These are phyloP conservation scores for Timema cristinae DNA, from an alignment of 2,888 invertebrate genomes.

Conservation along the genomic window DNA sequence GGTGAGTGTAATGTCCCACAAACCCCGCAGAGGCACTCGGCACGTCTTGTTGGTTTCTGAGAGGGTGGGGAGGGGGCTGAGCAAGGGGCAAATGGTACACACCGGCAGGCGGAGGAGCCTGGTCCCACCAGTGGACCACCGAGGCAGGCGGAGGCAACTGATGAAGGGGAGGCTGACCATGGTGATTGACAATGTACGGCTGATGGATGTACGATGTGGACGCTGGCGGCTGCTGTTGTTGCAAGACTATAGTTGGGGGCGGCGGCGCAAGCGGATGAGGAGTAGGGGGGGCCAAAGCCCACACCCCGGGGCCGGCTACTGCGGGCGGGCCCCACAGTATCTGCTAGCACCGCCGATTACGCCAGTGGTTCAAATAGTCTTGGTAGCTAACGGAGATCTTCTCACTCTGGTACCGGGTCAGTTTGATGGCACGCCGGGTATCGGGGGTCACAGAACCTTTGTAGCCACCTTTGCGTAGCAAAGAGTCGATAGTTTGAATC, in stretches of 20 bases:
- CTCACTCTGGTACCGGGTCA: conserved; percentile 96
- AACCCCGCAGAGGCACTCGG: conserved; percentile 23
- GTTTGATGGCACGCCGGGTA: conserved; percentile 80
- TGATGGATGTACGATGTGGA: conserved; percentile 25
- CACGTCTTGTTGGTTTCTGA: conserved; percentile 17
- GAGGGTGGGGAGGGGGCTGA: conserved; percentile 14
- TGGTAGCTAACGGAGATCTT: conserved; percentile 86
- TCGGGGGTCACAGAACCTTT: conserved; percentile 87
- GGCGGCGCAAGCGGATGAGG: conserved; percentile 24
- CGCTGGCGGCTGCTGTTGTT: conserved; percentile 21
- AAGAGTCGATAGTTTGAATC: conserved; percentile 95
- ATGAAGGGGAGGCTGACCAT: conserved; percentile 21
- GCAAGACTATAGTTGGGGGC: conserved; percentile 24
- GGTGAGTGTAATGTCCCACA: conserved; percentile 24
- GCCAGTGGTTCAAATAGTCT: conserved; percentile 69
- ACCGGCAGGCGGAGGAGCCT: conserved; percentile 24
- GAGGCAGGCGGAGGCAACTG: conserved; percentile 22
- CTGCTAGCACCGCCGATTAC: conserved; percentile 68
- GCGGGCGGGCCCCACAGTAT: conserved; percentile 53
- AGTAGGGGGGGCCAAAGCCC: conserved; percentile 26
- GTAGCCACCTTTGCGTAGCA: conserved; percentile 95
- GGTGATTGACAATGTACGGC: conserved; percentile 20
- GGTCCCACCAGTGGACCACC: conserved; percentile 28
- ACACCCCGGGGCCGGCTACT: conserved; percentile 38
- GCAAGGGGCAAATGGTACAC: conserved; percentile 22